Evolutionary conservation across 2,888 invertebrate species (phyloP).

Genomic region (Philhelius pedissequus): DNA sequence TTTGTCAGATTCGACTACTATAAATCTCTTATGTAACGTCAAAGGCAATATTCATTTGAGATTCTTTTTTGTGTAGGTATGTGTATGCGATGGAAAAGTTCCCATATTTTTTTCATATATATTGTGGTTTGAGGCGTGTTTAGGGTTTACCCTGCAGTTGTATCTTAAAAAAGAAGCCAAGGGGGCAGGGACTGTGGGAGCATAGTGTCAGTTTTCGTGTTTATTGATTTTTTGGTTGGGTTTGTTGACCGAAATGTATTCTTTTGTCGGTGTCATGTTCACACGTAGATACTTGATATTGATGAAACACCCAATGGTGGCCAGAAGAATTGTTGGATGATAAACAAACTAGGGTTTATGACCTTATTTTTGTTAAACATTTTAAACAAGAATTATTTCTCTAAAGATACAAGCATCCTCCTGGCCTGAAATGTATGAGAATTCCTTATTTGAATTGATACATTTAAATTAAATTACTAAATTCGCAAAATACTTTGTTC

Average conservation of each 20-base stretch:
- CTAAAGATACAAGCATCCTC: not conserved
- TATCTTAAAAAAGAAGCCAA: slow-evolving; percentile 18
- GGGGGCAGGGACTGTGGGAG: slow-evolving; percentile 10
- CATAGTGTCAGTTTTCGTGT: slow-evolving; percentile 45
- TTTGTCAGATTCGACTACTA: not conserved
- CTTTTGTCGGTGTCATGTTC: slow-evolving; percentile 48
- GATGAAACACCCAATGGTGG: not conserved
- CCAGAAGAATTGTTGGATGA: not conserved
- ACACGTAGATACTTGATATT: slow-evolving; percentile 43
- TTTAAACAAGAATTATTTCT: not conserved
- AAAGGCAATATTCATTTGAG: slow-evolving; percentile 33
- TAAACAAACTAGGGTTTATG: not conserved
- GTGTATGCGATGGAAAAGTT: slow-evolving; percentile 24
- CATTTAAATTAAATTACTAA: not conserved
- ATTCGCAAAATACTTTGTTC: not conserved
- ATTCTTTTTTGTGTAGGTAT: not conserved
- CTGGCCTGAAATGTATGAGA: not conserved
- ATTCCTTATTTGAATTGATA: no score
- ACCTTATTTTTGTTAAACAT: not conserved
- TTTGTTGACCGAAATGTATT: slow-evolving; percentile 50
- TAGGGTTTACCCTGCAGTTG: slow-evolving; percentile 58
- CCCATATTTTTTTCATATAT: slow-evolving; percentile 35
- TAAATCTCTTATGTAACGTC: slow-evolving; percentile 43
- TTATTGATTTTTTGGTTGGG: slow-evolving; percentile 33
- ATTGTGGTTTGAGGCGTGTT: slow-evolving; percentile 47